phyloP scores from a whole-genome alignment of 2,113 vertebrate genomes.

The Naja naja region DNA sequence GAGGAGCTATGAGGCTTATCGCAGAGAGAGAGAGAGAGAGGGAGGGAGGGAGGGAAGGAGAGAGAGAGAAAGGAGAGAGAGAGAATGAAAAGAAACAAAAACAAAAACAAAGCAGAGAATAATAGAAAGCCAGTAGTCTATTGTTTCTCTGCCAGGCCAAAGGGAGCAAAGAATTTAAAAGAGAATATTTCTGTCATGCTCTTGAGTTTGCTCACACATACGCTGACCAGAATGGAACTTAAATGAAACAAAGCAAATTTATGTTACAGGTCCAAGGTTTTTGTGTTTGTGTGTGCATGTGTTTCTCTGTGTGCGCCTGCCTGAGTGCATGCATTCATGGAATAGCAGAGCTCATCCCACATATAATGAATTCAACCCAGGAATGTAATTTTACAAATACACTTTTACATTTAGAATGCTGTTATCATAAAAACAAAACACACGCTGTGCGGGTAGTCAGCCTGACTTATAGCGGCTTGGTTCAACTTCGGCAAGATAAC shows the following conservation, averaged over 20 bases:
- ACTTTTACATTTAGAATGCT: slow-evolving; percentile 66
- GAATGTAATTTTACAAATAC: slow-evolving; percentile 72
- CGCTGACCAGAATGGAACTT: slow-evolving; percentile 59
- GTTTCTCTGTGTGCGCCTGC: neutral
- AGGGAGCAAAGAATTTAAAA: slow-evolving; percentile 51
- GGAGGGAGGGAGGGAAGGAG: too few species aligned
- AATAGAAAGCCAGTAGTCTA: slow-evolving; percentile 61
- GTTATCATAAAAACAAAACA: slow-evolving; percentile 69
- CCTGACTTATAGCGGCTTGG: slow-evolving; percentile 71
- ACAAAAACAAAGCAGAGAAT: slow-evolving; percentile 50
- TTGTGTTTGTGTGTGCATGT: slow-evolving; percentile 26
- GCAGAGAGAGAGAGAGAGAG: slow-evolving; percentile 43
- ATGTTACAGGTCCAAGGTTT: slow-evolving; percentile 57
- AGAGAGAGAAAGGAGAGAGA: slow-evolving; percentile 21
- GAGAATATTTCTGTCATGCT: slow-evolving; percentile 60
- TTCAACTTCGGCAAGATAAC: slow-evolving; percentile 73
- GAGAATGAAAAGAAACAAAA: slow-evolving; percentile 54
- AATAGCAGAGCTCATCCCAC: slow-evolving; percentile 48
- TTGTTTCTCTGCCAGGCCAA: slow-evolving; percentile 59
- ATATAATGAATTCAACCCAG: slow-evolving; percentile 66
- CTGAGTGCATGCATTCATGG: neutral
- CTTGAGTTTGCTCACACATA: slow-evolving; percentile 63
- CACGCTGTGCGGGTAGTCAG: slow-evolving; percentile 63
- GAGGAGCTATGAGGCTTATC: slow-evolving; percentile 61
- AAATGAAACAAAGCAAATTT: slow-evolving; percentile 45